A percentile compares a stretch with the other conserved stretches of the same genome.
Conservation (phyloP, 2,113 vertebrate genomes). For the Catagonus wagneri region DNA sequence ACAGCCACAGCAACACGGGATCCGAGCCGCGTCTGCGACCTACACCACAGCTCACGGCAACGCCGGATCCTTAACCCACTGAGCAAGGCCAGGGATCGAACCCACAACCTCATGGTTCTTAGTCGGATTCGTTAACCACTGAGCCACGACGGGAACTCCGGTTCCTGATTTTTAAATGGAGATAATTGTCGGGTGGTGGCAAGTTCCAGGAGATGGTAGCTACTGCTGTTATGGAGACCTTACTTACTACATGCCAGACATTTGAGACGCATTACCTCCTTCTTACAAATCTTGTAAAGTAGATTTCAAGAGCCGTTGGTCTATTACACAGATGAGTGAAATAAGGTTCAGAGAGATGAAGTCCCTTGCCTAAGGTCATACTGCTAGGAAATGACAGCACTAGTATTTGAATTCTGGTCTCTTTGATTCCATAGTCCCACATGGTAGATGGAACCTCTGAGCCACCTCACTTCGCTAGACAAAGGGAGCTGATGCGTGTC, state of each 20-base stretch:
- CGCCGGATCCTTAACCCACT: no score
- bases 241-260: not conserved
- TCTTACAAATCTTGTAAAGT: not conserved
- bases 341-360: not conserved
- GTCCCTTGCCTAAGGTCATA: conserved; percentile 3
- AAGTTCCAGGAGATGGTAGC: not conserved
- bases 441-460: not conserved
- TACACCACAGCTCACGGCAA: no score
- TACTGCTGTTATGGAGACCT: not conserved
- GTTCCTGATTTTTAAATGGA: conserved; percentile 15
- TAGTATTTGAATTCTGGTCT: not conserved
- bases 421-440: not conserved
- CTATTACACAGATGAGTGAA: conserved; percentile 42
- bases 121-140: not conserved
- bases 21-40: no score
- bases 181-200: not conserved
- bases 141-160: not conserved
- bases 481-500: not conserved
- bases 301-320: not conserved
- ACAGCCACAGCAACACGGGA: no score
- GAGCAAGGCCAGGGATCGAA: no score
- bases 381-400: not conserved
- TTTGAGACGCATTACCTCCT: not conserved
- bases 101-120: no score
- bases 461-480: not conserved